A percentile compares a stretch with the other conserved stretches of the same genome.
These are phyloP conservation scores for Phalera bucephala DNA, from an alignment of 2,888 invertebrate species.

Conservation along the genomic window DNA sequence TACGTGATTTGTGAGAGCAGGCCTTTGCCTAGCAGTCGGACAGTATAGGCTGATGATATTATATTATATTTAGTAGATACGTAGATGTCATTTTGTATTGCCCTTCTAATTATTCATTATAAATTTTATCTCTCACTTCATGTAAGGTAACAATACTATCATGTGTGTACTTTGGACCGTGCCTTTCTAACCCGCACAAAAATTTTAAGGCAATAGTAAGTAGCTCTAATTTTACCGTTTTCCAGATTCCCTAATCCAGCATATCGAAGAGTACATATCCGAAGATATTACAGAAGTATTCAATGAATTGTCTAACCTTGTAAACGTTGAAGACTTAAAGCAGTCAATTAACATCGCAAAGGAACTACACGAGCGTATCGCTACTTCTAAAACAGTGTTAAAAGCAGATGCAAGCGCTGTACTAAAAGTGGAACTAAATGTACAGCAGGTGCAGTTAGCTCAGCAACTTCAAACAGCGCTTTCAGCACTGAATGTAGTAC, in stretches of 20 bases:
- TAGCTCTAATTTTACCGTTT: no score
- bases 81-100: no score
- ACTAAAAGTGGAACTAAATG: slow-evolving; percentile 7
- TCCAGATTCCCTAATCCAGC: slow-evolving; percentile 40
- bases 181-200: no score
- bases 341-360: slow-evolving; percentile 40
- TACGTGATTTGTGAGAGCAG: no score
- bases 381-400: slow-evolving; percentile 15
- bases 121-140: no score
- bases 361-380: slow-evolving; percentile 38
- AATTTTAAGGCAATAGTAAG: no score
- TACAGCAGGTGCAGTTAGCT: slow-evolving; percentile 26
- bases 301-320: slow-evolving; percentile 27
- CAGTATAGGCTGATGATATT: no score
- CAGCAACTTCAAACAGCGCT: slow-evolving; percentile 34
- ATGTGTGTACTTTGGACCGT: no score
- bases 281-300: slow-evolving; percentile 36
- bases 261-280: slow-evolving; percentile 47
- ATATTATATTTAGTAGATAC: no score
- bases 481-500: slow-evolving; percentile 22
- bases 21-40: no score
- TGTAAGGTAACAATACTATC: no score
- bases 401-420: slow-evolving; percentile 18
- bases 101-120: no score
- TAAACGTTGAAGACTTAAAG: slow-evolving; percentile 34